Evolutionary conservation across 2,113 vertebrate species (phyloP).

Genomic region (Pipra filicauda): DNA sequence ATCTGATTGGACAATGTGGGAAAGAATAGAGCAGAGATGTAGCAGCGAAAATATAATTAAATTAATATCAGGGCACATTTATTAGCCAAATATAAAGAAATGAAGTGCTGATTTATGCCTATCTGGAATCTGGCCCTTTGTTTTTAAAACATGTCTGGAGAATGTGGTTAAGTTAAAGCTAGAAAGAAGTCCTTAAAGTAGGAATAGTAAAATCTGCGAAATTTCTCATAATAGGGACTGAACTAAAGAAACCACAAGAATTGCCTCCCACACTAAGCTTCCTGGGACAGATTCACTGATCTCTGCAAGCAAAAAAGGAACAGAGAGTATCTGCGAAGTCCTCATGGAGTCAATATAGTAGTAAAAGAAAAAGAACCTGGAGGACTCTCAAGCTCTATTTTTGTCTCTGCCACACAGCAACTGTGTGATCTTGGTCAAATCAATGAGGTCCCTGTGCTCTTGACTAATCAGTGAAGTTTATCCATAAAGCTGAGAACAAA

Average conservation of each 20-base stretch:
- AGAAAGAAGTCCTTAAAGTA: not conserved
- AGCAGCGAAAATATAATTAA: not conserved
- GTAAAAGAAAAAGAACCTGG: not conserved
- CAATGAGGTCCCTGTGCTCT: conserved; percentile 17
- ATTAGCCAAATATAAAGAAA: not conserved
- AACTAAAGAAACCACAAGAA: not conserved
- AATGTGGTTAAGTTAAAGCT: not conserved
- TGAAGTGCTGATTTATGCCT: not conserved
- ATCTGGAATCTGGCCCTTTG: not conserved
- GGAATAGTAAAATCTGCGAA: not conserved
- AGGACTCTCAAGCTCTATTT: conserved; percentile 27
- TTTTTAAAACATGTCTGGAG: not conserved
- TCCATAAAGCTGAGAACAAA: conserved; percentile 11
- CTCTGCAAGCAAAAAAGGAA: not conserved
- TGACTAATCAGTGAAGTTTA: conserved; percentile 48
- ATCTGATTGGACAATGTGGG: not conserved
- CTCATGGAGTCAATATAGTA: not conserved
- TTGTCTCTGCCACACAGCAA: conserved; percentile 17
- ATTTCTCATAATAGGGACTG: not conserved
- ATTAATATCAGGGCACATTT: not conserved
- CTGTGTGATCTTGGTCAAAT: conserved; percentile 42
- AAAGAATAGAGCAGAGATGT: not conserved
- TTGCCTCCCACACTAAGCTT: not conserved
- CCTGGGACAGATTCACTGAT: not conserved
- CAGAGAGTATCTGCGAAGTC: not conserved